Conservation (phyloP, 2,797 vertebrate genomes). For the Muscicapa comitata region DNA sequence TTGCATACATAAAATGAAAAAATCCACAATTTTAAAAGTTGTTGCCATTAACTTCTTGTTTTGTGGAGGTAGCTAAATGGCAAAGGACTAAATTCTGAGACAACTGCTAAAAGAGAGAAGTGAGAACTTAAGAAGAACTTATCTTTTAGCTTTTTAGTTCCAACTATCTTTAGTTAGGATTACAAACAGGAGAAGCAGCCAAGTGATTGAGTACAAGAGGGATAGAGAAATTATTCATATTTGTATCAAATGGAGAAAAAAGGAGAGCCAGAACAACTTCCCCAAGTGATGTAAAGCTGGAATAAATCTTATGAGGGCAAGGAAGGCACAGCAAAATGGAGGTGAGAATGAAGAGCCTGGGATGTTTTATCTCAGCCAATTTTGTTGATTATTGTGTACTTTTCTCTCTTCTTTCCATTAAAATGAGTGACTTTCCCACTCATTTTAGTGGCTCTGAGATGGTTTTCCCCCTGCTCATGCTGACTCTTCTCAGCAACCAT, state of each 20-base stretch:
- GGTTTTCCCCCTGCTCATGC: background rate
- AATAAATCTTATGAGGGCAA: background rate
- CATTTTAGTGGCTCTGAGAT: background rate
- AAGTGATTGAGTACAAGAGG: background rate
- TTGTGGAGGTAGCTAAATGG: slow-evolving; percentile 30
- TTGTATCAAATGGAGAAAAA: background rate
- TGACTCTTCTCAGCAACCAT: background rate
- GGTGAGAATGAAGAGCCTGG: background rate
- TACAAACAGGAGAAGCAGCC: background rate
- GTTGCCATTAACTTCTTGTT: slow-evolving; percentile 50
- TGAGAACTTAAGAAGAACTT: background rate
- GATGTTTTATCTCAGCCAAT: background rate
- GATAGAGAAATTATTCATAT: background rate
- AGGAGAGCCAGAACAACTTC: background rate
- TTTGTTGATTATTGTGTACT: background rate
- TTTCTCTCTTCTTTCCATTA: background rate
- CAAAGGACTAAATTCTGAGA: slow-evolving; percentile 5
- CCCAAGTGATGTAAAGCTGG: background rate
- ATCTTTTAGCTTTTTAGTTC: background rate
- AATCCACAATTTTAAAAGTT: slow-evolving; percentile 48
- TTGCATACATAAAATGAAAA: slow-evolving; percentile 59
- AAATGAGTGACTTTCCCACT: background rate
- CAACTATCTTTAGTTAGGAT: background rate
- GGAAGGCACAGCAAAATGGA: background rate
- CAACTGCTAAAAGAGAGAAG: background rate